phyloP scores from a whole-genome alignment of 1,140 invertebrate genomes.

The Calosoma granatense region DNA sequence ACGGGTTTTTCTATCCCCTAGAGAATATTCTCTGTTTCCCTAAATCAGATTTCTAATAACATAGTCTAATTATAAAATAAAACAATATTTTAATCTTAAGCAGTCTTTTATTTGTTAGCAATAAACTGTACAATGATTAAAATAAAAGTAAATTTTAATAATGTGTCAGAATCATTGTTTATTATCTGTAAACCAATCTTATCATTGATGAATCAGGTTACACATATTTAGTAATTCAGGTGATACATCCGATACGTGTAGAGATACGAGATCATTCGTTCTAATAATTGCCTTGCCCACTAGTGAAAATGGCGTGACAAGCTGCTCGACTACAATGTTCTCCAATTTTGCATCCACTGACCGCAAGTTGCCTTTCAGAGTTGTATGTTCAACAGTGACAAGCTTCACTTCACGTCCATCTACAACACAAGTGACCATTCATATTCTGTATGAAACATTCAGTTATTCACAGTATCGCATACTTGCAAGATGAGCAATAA shows the following conservation, averaged over 20 bases:
- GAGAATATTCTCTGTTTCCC: too few relatives aligned
- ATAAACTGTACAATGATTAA: neutral
- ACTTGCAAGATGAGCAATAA: neutral
- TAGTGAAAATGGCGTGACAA: conserved; percentile 19
- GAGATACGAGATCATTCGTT: conserved; percentile 25
- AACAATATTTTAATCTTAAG: too few relatives aligned
- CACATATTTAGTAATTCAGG: neutral
- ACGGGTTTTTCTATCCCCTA: too few relatives aligned
- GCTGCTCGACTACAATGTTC: conserved; percentile 25
- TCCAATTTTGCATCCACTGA: conserved; percentile 25
- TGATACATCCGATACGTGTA: conserved; percentile 9
- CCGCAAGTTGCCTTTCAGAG: conserved; percentile 21
- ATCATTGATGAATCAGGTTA: neutral
- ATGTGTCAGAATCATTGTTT: too few relatives aligned
- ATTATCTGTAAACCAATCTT: neutral
- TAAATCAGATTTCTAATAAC: too few relatives aligned
- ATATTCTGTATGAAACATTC: neutral
- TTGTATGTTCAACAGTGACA: conserved; percentile 23
- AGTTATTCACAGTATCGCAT: neutral
- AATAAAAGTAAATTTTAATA: too few relatives aligned
- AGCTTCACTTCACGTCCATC: conserved; percentile 18
- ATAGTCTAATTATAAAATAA: too few relatives aligned
- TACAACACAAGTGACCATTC: conserved; percentile 12
- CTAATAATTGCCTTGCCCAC: conserved; percentile 22
- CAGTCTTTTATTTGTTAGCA: neutral